Percentiles rank a stretch among this genome's conserved stretches.
These are phyloP conservation scores for Acrocephalus scirpaceus DNA, from an alignment of 2,797 vertebrate species.

Conservation along the genomic window DNA sequence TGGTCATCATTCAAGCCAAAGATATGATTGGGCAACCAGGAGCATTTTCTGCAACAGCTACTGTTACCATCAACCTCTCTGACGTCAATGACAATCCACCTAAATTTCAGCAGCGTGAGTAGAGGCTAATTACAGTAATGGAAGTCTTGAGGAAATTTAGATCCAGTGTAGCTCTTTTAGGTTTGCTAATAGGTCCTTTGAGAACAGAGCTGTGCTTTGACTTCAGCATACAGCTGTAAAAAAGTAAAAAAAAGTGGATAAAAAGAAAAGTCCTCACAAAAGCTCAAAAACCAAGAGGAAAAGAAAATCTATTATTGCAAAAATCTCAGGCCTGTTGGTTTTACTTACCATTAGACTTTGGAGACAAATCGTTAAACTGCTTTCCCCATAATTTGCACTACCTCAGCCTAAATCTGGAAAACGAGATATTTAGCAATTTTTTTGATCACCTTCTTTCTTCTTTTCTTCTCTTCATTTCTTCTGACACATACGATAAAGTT, in stretches of 20 bases:
- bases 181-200: background rate
- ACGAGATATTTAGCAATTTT: rapidly evolving
- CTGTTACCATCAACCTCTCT: conserved; percentile 87
- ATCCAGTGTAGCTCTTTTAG: background rate
- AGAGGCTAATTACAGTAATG: background rate
- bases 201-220: background rate
- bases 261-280: background rate
- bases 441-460: background rate
- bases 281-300: background rate
- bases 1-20: conserved; percentile 91
- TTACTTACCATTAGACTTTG: background rate
- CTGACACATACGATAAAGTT: background rate
- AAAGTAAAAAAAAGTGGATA: background rate
- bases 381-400: background rate
- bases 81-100: conserved; percentile 96
- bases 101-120: conserved; percentile 92
- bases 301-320: background rate
- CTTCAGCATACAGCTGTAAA: background rate
- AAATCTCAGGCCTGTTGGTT: background rate
- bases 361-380: background rate
- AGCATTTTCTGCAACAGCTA: conserved; percentile 87
- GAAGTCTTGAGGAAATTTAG: background rate
- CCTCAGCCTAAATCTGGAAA: background rate
- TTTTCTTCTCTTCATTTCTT: background rate
- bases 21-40: conserved; percentile 90